Conservation (phyloP, 2,113 vertebrate species). For the Camelus bactrianus region DNA sequence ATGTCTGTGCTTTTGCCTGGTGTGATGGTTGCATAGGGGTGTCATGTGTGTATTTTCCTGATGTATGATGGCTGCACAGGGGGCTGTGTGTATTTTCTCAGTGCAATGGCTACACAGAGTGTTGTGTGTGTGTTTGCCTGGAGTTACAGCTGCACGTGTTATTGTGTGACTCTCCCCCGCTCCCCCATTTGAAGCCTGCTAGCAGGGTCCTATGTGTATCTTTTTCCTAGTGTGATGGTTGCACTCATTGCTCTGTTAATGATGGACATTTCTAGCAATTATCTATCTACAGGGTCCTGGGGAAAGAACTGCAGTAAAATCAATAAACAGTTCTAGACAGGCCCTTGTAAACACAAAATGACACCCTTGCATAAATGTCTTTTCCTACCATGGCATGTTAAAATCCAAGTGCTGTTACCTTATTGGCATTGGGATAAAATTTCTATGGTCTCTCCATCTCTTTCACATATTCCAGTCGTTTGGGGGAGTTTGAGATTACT, state of each 20-base stretch:
- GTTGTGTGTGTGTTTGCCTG: conserved; percentile 73
- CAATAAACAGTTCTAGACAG: conserved; percentile 78
- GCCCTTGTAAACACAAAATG: conserved; percentile 76
- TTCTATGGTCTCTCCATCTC: conserved; percentile 67
- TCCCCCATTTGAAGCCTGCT: conserved; percentile 61
- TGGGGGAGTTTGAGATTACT: conserved; percentile 64
- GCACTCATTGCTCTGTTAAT: conserved; percentile 66
- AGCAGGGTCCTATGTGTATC: conserved; percentile 60
- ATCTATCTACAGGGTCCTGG: conserved; percentile 71
- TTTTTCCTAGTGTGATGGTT: conserved; percentile 72
- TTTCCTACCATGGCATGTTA: conserved; percentile 74
- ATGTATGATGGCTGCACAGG: conserved; percentile 76
- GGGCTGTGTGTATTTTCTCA: conserved; percentile 81
- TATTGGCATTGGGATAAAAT: conserved; percentile 76
- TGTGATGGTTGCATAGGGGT: conserved; percentile 87
- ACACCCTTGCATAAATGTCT: conserved; percentile 76
- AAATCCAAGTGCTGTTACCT: conserved; percentile 76
- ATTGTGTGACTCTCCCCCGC: conserved; percentile 48
- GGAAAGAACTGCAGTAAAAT: conserved; percentile 78
- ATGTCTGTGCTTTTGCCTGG: conserved; percentile 87
- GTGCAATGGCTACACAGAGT: conserved; percentile 76
- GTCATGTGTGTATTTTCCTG: conserved; percentile 84
- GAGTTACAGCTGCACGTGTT: conserved; percentile 75
- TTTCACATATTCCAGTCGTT: conserved; percentile 57
- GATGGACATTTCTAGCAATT: conserved; percentile 80